phyloP scores from a whole-genome alignment of 2,888 invertebrate genomes.

The Elysia crispata region DNA sequence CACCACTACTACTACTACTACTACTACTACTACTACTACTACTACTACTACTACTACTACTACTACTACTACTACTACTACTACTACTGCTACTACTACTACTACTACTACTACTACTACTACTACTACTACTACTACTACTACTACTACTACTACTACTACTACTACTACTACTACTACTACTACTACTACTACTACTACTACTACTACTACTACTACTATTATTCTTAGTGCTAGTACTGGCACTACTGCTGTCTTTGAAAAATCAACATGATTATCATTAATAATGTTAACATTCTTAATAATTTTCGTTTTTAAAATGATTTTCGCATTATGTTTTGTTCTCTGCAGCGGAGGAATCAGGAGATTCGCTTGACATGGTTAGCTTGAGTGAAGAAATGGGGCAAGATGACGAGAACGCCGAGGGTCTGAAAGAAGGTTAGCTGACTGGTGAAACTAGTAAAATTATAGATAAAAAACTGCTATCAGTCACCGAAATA shows the following conservation, averaged over 20 bases:
- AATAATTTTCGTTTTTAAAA: no score
- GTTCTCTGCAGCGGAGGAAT: no score
- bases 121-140: conserved; percentile 27
- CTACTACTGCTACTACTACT: background rate
- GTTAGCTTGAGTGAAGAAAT: no score
- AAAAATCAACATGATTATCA: no score
- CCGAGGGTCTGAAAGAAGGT: no score
- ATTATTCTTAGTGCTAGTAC: background rate
- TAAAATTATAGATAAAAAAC: no score
- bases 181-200: conserved; percentile 35
- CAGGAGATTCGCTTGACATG: no score
- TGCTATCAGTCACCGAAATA: no score
- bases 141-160: conserved; percentile 14
- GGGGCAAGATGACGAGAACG: no score
- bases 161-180: conserved; percentile 37
- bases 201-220: conserved; percentile 33
- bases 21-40: conserved; percentile 34
- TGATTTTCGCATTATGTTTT: no score
- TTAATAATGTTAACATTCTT: no score
- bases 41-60: conserved; percentile 35
- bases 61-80: conserved; percentile 2
- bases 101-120: conserved; percentile 17
- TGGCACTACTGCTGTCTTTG: background rate
- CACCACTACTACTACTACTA: conserved; percentile 33
- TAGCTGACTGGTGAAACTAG: no score